Base-by-base conservation (phyloP, 2,888 invertebrate species). In the Drosophila trichaetosa region DNA sequence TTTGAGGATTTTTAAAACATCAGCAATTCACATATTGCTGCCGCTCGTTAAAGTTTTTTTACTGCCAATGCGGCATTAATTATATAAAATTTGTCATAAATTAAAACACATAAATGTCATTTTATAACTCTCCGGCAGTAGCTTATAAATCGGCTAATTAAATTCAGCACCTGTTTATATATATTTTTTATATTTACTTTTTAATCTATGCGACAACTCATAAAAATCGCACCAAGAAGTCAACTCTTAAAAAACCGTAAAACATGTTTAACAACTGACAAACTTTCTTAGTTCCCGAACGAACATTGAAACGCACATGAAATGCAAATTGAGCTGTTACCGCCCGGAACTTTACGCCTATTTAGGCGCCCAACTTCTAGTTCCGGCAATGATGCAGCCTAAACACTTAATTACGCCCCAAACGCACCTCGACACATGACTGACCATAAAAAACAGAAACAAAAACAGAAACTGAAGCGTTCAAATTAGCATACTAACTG, bases 311-410 rank as follows among this genome's bases (percentile, higher is more conserved):
- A 83, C 54, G 76, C 69, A 57, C 27, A 59, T 53, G 77, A 87
- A 87, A 91, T 91, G 91, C 83, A 91, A 91, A 91, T 91, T 82
- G 90, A 89, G 84, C 70, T 82, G 80, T 82, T 73, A 67, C 61
- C 69, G 61, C 53, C 49, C 46, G 69, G 58, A 78, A 75, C 76
- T 83, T 82, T 71, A 81, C 85, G 87, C 82, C 87, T 81, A 66
- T 75, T 83, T 87, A 81, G 65, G 69, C 73, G 75, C 42, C 69
- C 65, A 73, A 79, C 49, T 56, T 42, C 69, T 62, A 64, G 71
- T 64, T 67, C 53, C 71, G 69, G 69, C 69, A 77, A 65, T 78
- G 73, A 77, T 63, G 73, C 75, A 76, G 79, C 73, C 84, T 89
- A 84, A 88, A 84, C 84, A 86, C 84, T 89, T 88, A 89, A 88